Base-by-base conservation (phyloP, 2,888 invertebrate species). In the Dynastes tityus region DNA sequence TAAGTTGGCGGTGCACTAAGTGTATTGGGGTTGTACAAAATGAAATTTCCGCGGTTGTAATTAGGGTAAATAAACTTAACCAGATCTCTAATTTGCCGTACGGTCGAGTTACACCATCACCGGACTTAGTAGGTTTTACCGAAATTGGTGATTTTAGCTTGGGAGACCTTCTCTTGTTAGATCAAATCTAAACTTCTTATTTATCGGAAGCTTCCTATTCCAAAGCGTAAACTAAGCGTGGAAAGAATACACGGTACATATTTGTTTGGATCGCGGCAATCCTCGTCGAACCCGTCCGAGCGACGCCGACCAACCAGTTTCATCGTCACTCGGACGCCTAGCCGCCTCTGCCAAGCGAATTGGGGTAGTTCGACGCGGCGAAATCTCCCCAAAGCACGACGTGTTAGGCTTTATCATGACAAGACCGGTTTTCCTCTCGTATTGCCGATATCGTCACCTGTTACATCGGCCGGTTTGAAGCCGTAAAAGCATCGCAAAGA, bases 321-420 rank as follows among this genome's bases (percentile, higher is more conserved):
- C 79, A 79, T 32, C 61, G 65, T 70, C 68, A 68, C 6, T 55
- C 55, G 55, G n/a, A 22, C 55, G 55, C 6, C 55, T n/a, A 2
- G 55, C 55, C 22, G n/a, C 22, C 53, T 45, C 11, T 45, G 45
- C 45, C 8, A 45, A 45, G 45, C n/a, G 65, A 84, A 83, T 84
- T 85, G 84, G 85, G 80, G 84, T 84, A 84, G 84, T 82, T 80
- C 22, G 55, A n/a, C 55, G 55, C 45, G 45, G 11, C 45, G 84
- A 83, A 84, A 83, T 83, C 83, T 83, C 79, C 82, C 81, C 77
- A 84, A 80, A n/a, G 22, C 55, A 22, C 55, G 16, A 16, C 55
- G n/a, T 16, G n/a, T n/a, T 22, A 16, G 55, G 8, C n/a, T 5
- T 55, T n/a, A 55, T 5, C 55, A n/a, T n/a, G 55, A 8, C 6